A percentile compares a stretch with the other conserved stretches of the same genome.
These are phyloP conservation scores for Girardinus metallicus DNA, from an alignment of 2,797 vertebrate genomes.

Conservation along the genomic window DNA sequence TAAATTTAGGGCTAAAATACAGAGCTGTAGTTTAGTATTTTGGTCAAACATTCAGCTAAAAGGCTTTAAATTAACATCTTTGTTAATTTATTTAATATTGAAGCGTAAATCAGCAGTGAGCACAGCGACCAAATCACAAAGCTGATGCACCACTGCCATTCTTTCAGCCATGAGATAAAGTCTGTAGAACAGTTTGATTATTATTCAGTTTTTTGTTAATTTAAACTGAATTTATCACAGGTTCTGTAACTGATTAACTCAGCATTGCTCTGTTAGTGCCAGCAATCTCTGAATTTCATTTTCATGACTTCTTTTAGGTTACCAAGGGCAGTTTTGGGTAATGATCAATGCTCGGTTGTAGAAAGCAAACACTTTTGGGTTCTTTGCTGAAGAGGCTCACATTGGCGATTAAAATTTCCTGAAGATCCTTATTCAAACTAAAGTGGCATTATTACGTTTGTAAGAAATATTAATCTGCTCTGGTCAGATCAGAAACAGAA, in stretches of 20 bases:
- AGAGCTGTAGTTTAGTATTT: no score
- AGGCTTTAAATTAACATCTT: neutral
- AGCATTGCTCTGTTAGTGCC: neutral
- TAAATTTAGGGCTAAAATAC: neutral
- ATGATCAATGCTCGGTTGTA: neutral
- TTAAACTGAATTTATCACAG: slow-evolving; percentile 4
- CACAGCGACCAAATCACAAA: neutral
- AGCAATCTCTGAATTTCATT: neutral
- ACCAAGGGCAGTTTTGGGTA: neutral
- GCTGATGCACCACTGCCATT: neutral
- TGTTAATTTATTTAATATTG: no score
- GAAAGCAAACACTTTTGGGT: neutral
- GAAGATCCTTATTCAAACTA: neutral
- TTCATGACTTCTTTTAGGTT: neutral
- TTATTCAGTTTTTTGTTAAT: slow-evolving; percentile 6
- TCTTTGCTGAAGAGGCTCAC: neutral
- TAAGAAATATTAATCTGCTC: neutral
- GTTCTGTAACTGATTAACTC: slow-evolving; percentile 13
- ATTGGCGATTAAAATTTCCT: neutral
- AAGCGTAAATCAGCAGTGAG: neutral
- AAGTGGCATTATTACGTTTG: neutral
- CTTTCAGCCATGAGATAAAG: neutral
- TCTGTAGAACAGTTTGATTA: neutral
- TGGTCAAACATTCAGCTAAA: neutral
- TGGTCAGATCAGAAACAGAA: neutral